Percentiles rank a stretch among this genome's conserved stretches.
Conservation (phyloP, 2,113 vertebrate species). For the Stomatorhinus ivindoensis region DNA sequence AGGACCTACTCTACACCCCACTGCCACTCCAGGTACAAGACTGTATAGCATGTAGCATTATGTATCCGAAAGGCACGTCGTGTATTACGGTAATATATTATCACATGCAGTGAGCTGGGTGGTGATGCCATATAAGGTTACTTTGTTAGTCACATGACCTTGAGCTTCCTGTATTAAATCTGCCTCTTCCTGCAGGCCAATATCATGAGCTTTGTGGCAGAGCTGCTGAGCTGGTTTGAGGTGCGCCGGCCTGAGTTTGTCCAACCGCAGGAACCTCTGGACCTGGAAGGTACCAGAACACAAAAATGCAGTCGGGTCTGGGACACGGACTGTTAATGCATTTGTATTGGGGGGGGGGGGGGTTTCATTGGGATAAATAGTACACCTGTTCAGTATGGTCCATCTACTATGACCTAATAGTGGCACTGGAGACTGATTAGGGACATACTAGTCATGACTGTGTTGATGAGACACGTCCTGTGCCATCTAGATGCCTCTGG, state of each 20-base stretch:
- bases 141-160: not conserved
- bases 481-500: slow-evolving; percentile 51
- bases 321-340: not conserved
- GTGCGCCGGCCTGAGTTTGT: slow-evolving; percentile 78
- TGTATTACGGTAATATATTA: not conserved
- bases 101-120: not conserved
- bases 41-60: not conserved
- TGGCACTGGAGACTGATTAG: not conserved
- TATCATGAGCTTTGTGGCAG: slow-evolving; percentile 72
- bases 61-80: too few species aligned
- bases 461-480: not conserved
- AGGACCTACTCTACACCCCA: slow-evolving; percentile 76
- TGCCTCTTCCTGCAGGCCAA: slow-evolving; percentile 59
- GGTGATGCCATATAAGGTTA: not conserved
- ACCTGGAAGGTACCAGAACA: slow-evolving; percentile 53
- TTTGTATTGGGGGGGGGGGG: not conserved
- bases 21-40: slow-evolving; percentile 65
- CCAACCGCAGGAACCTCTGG: slow-evolving; percentile 59
- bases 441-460: not conserved
- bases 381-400: not conserved
- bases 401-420: not conserved
- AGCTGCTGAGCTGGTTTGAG: slow-evolving; percentile 80
- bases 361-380: not conserved
- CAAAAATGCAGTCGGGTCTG: not conserved
- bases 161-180: not conserved